Evolutionary conservation across 2,113 vertebrate genomes (phyloP).

Genomic region (Tragelaphus buxtoni): DNA sequence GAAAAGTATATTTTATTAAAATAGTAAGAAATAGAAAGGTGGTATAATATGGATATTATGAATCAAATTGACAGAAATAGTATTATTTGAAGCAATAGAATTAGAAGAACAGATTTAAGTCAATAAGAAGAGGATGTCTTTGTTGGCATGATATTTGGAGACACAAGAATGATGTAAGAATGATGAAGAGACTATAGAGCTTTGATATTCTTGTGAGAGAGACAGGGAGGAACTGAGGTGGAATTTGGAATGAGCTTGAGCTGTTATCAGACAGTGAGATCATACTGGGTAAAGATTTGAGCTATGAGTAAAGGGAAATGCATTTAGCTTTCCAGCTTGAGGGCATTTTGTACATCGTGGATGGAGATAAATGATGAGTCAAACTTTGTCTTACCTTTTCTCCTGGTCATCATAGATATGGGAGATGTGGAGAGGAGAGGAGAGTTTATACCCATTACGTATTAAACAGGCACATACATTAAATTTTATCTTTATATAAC

Average conservation of each 20-base stretch:
- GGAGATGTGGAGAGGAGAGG: not conserved
- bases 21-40: not conserved
- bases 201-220: not conserved
- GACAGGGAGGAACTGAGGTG: not conserved
- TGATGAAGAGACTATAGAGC: not conserved
- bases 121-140: not conserved
- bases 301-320: not conserved
- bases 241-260: conserved; percentile 20
- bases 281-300: not conserved
- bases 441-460: not conserved
- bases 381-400: not conserved
- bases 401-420: not conserved
- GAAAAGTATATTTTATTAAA: conserved; percentile 23
- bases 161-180: not conserved
- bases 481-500: not conserved
- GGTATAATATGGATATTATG: not conserved
- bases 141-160: not conserved
- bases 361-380: not conserved
- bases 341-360: not conserved
- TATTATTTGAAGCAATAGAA: not conserved
- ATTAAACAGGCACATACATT: not conserved
- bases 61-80: not conserved
- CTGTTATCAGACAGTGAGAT: not conserved
- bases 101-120: not conserved
- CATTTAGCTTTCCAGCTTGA: not conserved